Percentiles rank a stretch among this genome's conserved stretches.
Conservation (phyloP, 2,797 vertebrate genomes). For the Poecile montanus region DNA sequence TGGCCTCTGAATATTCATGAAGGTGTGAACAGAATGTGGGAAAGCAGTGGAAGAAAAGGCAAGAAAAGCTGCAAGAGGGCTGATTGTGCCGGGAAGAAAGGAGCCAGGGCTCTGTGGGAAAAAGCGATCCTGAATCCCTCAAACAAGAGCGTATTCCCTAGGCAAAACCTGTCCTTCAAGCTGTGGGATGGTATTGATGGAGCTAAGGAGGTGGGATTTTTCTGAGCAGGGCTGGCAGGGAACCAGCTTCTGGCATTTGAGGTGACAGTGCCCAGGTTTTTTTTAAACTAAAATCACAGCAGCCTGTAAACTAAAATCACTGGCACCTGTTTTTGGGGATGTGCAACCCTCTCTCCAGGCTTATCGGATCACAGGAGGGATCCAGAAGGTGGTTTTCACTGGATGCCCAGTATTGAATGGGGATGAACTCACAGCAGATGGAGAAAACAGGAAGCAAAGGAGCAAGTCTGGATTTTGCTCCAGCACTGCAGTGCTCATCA, state of each 20-base stretch:
- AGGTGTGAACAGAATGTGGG: conserved; percentile 66
- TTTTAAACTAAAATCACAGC: not conserved
- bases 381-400: not conserved
- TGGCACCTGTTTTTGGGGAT: not conserved
- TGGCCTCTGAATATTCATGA: conserved; percentile 79
- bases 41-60: conserved; percentile 58
- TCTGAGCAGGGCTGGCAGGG: not conserved
- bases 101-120: conserved; percentile 26
- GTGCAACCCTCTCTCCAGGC: not conserved
- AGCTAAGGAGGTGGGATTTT: not conserved
- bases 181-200: not conserved
- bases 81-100: conserved; percentile 49
- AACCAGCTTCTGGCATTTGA: not conserved
- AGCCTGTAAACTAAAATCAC: not conserved
- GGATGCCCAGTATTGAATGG: not conserved
- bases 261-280: not conserved
- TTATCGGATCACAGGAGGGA: not conserved
- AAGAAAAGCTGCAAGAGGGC: conserved; percentile 25
- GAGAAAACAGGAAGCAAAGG: not conserved
- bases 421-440: not conserved
- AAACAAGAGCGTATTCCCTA: conserved; percentile 23
- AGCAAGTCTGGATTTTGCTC: not conserved
- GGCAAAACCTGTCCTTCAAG: conserved; percentile 31
- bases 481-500: not conserved
- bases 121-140: conserved; percentile 27